Percentiles rank a stretch among this genome's conserved stretches.
Conservation (phyloP, 2,797 vertebrate genomes). For the Alca torda region DNA sequence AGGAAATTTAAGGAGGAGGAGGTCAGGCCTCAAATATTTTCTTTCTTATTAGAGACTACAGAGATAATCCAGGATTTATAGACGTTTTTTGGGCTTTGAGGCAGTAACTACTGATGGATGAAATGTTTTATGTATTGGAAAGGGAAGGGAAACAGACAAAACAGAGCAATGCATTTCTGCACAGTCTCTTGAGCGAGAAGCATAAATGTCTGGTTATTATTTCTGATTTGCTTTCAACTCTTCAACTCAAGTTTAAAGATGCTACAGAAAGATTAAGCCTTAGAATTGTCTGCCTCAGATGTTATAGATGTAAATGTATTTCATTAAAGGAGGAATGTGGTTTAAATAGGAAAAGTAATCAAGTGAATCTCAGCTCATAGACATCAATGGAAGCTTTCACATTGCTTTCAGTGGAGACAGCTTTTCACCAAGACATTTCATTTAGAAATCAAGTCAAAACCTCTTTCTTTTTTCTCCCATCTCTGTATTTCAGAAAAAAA, state of each 20-base stretch:
- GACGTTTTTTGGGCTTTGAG: not conserved
- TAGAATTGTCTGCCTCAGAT: conserved; percentile 25
- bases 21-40: not conserved
- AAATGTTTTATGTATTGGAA: conserved; percentile 20
- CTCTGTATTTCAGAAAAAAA: not conserved
- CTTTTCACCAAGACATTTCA: conserved; percentile 13
- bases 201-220: conserved; percentile 21
- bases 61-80: conserved; percentile 26
- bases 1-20: not conserved
- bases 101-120: not conserved
- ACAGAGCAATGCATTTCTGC: not conserved
- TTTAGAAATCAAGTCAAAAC: conserved; percentile 18
- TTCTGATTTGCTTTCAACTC: conserved; percentile 34
- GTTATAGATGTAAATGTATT: conserved; percentile 25
- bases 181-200: not conserved
- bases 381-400: not conserved
- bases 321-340: conserved; percentile 19
- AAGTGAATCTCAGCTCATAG: conserved; percentile 19
- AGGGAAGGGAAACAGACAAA: not conserved
- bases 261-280: conserved; percentile 14
- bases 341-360: conserved; percentile 45
- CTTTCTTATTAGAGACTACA: not conserved
- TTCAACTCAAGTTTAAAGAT: conserved; percentile 40
- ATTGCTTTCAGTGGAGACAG: not conserved
- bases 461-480: not conserved